Base-by-base conservation (phyloP, 2,797 vertebrate species). In the Melopsittacus undulatus region DNA sequence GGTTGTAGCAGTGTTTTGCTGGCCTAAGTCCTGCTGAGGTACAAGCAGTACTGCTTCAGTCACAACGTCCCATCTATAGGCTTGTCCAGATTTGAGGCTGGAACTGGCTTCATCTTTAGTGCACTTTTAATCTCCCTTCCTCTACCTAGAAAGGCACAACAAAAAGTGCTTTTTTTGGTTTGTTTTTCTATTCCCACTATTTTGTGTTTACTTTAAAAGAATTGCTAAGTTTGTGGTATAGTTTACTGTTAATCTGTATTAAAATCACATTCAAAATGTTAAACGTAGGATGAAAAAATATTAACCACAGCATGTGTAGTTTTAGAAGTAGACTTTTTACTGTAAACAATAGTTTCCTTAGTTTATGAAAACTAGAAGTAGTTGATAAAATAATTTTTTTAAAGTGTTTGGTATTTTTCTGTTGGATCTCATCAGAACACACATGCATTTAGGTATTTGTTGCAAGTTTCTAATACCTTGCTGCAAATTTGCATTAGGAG, bases 1-100 rank as follows among this genome's bases (percentile, higher is more conserved):
- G 90, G 83, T 79, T 95, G 66, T 57, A 51, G 81, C 6, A 4
- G 69, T 72, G 83, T 94, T 95, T 75, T 91, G 76, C 43, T 62
- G 89, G 59, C 21, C 68, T 67, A 59, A 88, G 42, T 49, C 18
- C 30, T 81, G 69, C 57, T 86, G 76, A 64, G 63, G 67, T 82
- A 90, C 94, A 82, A 32, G 23, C 83, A 69, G 90, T 88, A 9
- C 93, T 76, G 9, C 70, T 83, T 86, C 51, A 89, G 92, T 93
- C 93, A 89, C 70, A 95, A 76, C 86, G 95, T 84, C 46, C 40
- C 54, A 48, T 70, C 29, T 70, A 26, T 13, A 11, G n/a, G n/a
- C 59, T 61, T 67, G 3, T 73, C 59, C n/a, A n/a, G 43, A 67
- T 89, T 67, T 0, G 2, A 74, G 74, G 29, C 76, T 90, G 52